Percentiles rank a stretch among this genome's conserved stretches.
Conservation (phyloP, 2,888 invertebrate genomes). For the Apodemia zela region DNA sequence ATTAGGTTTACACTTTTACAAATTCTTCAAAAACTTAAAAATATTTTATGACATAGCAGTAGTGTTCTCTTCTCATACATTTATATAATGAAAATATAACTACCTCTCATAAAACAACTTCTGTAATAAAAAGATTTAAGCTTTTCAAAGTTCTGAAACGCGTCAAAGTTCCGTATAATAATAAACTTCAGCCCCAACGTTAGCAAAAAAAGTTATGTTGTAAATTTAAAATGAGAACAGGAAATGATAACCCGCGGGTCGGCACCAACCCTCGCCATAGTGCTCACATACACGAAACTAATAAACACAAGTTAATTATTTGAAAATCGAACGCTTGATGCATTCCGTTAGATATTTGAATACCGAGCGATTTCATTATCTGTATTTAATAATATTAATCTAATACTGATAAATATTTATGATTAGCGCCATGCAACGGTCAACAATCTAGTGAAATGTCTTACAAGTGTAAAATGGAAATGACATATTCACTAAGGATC, state of each 20-base stretch:
- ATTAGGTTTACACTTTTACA: too few relatives aligned
- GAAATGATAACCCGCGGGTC: conserved; percentile 79
- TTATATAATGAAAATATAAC: too few relatives aligned
- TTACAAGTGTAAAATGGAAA: too few relatives aligned
- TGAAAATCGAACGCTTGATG: conserved; percentile 4
- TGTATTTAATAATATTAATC: not conserved
- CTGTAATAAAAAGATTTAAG: not conserved
- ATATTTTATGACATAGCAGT: too few relatives aligned
- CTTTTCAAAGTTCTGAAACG: conserved; percentile 18
- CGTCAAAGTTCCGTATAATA: conserved; percentile 23
- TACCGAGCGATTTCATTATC: not conserved
- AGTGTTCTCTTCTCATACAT: too few relatives aligned
- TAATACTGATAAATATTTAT: not conserved
- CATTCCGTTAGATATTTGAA: not conserved
- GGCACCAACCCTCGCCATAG: conserved; percentile 49
- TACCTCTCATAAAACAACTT: too few relatives aligned
- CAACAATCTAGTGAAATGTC: too few relatives aligned
- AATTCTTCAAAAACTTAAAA: too few relatives aligned
- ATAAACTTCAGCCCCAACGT: conserved; percentile 42
- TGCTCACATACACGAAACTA: conserved; percentile 31
- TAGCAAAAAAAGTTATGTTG: conserved; percentile 65
- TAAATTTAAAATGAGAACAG: conserved; percentile 78
- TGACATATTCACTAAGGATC: too few relatives aligned
- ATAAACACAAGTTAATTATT: conserved; percentile 16
- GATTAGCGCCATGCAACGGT: too few relatives aligned